Percentiles rank a stretch among this genome's conserved stretches.
Evolutionary conservation across 92 coral and sea anemone genomes (phyloP).

Genomic region (Parazoanthus atlanticus): DNA sequence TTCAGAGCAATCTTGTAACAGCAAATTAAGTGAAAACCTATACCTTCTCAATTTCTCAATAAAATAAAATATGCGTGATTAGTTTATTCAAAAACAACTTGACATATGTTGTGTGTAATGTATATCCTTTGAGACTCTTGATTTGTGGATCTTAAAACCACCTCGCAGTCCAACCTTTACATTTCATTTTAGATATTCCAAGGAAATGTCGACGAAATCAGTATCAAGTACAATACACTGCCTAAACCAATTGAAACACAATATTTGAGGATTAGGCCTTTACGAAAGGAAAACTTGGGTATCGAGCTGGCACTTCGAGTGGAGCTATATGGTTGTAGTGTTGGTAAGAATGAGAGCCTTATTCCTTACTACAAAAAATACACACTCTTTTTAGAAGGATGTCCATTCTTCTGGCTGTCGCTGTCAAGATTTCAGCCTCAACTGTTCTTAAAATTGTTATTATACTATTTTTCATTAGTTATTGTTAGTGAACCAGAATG

Average conservation of each 20-base stretch:
- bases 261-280: constrained; percentile 60
- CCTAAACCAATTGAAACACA: constrained; percentile 58
- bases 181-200: constrained; percentile 47
- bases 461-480: too few relatives aligned
- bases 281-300: constrained; percentile 31
- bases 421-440: too few relatives aligned
- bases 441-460: too few relatives aligned
- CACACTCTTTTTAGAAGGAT: neutral
- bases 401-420: too few relatives aligned
- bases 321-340: constrained; percentile 69
- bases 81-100: too few relatives aligned
- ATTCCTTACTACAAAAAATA: neutral
- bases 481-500: too few relatives aligned
- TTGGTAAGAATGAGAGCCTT: constrained; percentile 39
- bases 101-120: too few relatives aligned
- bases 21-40: too few relatives aligned
- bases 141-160: neutral
- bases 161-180: neutral
- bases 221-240: constrained; percentile 50
- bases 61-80: too few relatives aligned
- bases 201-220: constrained; percentile 51
- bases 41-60: too few relatives aligned
- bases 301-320: constrained; percentile 53
- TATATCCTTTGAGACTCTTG: too few relatives aligned
- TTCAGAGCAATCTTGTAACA: too few relatives aligned